Conservation (phyloP, 2,113 vertebrate species). For the Corynorhinus townsendii region DNA sequence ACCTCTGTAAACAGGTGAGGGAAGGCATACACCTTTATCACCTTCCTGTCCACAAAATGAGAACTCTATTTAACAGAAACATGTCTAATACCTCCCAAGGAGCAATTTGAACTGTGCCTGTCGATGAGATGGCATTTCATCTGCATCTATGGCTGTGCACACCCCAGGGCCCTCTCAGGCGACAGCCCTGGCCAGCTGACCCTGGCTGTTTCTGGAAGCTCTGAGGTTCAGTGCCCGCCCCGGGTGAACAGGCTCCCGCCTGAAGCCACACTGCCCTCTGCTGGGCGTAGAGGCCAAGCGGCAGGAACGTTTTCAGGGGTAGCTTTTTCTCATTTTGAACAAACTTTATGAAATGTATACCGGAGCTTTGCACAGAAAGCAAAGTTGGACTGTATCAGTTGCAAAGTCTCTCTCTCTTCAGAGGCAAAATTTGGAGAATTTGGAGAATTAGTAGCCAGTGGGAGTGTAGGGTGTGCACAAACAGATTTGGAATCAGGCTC, state of each 20-base stretch:
- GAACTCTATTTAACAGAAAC: neutral
- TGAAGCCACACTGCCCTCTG: constrained; percentile 29
- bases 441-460: neutral
- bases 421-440: neutral
- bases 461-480: accelerated
- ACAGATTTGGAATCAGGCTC: neutral
- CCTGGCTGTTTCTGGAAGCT: neutral
- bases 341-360: neutral
- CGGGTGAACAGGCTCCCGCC: neutral
- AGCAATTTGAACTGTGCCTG: neutral
- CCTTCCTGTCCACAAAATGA: neutral
- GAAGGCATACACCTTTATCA: neutral
- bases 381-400: neutral
- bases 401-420: neutral
- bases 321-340: neutral
- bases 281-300: neutral
- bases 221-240: accelerated
- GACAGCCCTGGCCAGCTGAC: neutral
- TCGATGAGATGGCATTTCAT: neutral
- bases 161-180: neutral
- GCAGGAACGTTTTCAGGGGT: neutral
- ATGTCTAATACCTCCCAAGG: neutral
- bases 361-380: neutral
- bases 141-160: neutral
- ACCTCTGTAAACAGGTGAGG: neutral